Evolutionary conservation across 2,113 vertebrate species (phyloP).

Genomic region (Choloepus hoffmanni): DNA sequence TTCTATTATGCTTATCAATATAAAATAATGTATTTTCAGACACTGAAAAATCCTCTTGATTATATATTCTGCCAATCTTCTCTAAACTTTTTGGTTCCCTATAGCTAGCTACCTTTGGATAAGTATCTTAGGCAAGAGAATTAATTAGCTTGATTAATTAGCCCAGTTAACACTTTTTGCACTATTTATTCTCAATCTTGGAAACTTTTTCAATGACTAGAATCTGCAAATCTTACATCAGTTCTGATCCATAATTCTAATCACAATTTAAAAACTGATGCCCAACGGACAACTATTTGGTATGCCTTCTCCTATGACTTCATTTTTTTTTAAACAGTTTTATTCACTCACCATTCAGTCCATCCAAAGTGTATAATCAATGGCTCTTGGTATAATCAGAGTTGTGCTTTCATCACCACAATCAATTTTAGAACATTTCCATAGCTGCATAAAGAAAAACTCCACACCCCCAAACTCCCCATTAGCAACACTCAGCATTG

Average conservation of each 20-base stretch:
- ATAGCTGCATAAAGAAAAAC: too few relatives aligned
- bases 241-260: slow-evolving; percentile 31
- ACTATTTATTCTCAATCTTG: slow-evolving; percentile 41
- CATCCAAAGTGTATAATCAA: too few relatives aligned
- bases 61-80: slow-evolving; percentile 47
- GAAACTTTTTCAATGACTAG: slow-evolving; percentile 24
- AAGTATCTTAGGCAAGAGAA: slow-evolving; percentile 20
- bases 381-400: too few relatives aligned
- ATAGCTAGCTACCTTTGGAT: not conserved
- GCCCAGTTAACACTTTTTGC: not conserved
- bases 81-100: slow-evolving; percentile 39
- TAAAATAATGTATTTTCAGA: slow-evolving; percentile 57
- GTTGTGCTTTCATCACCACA: too few relatives aligned
- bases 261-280: slow-evolving; percentile 22
- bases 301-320: not conserved
- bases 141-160: slow-evolving; percentile 32
- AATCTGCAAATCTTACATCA: slow-evolving; percentile 33
- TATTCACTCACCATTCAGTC: too few relatives aligned
- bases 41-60: slow-evolving; percentile 32
- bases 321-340: not conserved
- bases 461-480: too few relatives aligned
- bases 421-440: too few relatives aligned
- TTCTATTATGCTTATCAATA: slow-evolving; percentile 40
- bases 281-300: not conserved
- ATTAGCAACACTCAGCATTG: too few relatives aligned